Percentiles rank a stretch among this genome's conserved stretches.
Evolutionary conservation across 2,113 vertebrate genomes (phyloP).

Genomic region (Saccopteryx leptura): DNA sequence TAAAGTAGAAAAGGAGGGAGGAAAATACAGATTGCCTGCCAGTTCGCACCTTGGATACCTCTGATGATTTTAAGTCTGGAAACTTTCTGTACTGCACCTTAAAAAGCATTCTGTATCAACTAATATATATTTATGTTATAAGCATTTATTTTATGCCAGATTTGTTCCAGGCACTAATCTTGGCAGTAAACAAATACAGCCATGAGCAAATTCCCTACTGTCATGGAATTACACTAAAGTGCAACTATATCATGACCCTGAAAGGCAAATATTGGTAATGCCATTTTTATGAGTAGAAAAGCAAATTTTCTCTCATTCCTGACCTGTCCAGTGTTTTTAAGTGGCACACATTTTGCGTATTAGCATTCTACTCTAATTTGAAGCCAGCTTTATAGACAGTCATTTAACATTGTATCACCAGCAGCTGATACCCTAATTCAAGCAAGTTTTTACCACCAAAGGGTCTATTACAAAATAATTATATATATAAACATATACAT

Average conservation of each 20-base stretch:
- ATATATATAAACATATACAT: not conserved
- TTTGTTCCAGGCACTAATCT: not conserved
- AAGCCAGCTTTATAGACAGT: not conserved
- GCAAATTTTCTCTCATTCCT: not conserved
- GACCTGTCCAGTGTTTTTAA: not conserved
- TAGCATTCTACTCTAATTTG: not conserved
- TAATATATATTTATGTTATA: not conserved
- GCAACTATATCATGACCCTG: not conserved
- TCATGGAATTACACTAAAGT: not conserved
- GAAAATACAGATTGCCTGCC: not conserved
- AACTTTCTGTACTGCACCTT: slow-evolving; percentile 25
- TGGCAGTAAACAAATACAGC: slow-evolving; percentile 31
- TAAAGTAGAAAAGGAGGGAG: not conserved
- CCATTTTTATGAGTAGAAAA: not conserved
- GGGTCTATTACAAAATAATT: not conserved
- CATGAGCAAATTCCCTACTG: not conserved
- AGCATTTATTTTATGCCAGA: not conserved
- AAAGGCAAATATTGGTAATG: not conserved
- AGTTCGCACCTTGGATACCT: not conserved
- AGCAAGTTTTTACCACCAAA: slow-evolving; percentile 42
- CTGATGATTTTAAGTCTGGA: slow-evolving; percentile 10
- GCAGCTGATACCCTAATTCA: not conserved
- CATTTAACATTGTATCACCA: slow-evolving; percentile 5
- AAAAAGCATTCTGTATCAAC: not conserved
- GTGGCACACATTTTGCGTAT: not conserved